Evolutionary conservation across 2,797 vertebrate genomes (phyloP).

Genomic region (Lophura swinhoii): DNA sequence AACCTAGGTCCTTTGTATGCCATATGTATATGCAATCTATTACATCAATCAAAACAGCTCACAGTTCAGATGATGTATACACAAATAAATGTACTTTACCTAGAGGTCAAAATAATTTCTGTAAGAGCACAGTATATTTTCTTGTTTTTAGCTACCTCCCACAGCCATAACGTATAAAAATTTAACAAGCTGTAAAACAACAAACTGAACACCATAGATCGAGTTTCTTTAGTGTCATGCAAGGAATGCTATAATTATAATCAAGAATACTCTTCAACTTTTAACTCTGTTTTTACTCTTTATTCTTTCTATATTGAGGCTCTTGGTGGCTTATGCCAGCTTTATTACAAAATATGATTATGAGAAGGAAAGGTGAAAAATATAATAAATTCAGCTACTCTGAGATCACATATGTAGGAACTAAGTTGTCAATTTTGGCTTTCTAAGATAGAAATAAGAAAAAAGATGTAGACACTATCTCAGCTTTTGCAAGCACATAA

Average conservation of each 20-base stretch:
- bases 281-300: conserved; percentile 33
- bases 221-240: conserved; percentile 40
- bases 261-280: conserved; percentile 38
- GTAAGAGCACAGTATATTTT: conserved; percentile 39
- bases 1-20: conserved; percentile 14
- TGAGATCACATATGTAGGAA: background rate
- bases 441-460: background rate
- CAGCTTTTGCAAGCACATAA: background rate
- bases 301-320: background rate
- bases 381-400: background rate
- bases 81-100: conserved; percentile 57
- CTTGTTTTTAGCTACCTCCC: conserved; percentile 59
- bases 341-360: background rate
- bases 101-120: conserved; percentile 60
- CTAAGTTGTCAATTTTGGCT: background rate
- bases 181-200: conserved; percentile 58
- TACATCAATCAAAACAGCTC: conserved; percentile 39
- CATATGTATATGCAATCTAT: conserved; percentile 31
- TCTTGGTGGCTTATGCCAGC: background rate
- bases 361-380: background rate
- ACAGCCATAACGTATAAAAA: conserved; percentile 48
- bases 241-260: conserved; percentile 47
- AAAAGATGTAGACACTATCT: background rate
- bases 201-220: conserved; percentile 46
- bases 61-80: conserved; percentile 28